Evolutionary conservation across 2,113 vertebrate species (phyloP), one percentile per base, ranked within the genome.

Genomic region (Neogale vison): DNA sequence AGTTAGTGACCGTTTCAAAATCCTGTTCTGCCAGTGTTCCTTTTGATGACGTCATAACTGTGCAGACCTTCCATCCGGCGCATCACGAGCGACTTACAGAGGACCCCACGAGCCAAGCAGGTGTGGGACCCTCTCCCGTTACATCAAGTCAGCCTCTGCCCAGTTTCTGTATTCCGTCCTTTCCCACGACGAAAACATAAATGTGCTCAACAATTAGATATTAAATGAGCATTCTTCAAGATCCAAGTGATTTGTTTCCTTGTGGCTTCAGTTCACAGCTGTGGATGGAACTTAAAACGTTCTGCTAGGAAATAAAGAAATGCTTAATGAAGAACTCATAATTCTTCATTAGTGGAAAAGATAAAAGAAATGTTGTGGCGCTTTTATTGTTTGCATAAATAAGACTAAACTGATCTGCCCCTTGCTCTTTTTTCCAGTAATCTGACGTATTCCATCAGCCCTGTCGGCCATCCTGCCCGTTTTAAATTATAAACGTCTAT

Each of bases 341-440:
- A 9, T 83, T 88, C 12, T 82, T 93, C n/a, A 76, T 69, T 87
- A 95, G n/a, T 88, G 45, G n/a, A 65, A 93, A 80, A 61, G 69
- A 36, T 63, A n/a, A 61, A 83, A 74, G 26, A 59, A 61, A 87
- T 55, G 69, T 55, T 55, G 52, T 55, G 52, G 3, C 14, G 17
- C 63, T 84, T 90, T 94, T 87, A 52, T 92, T 67, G 21, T 57
- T 45, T 87, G 31, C n/a, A 3, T 23, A 69, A 90, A 21, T 55
- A 94, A 97, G 74, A 11, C 36, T 87, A 0, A 47, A 23, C 74
- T 47, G 67, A 47, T 71, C 79, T 45, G 24, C 31, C 50, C 9
- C 36, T 71, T 42, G 31, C 20, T 74, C 24, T 79, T 96, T 65
- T 79, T 82, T 36, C 36, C 29, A 69, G 2, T 29, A 34, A 7